Percentiles rank a stretch among this genome's conserved stretches.
phyloP scores from a whole-genome alignment of 2,888 invertebrate species.

The Eupithecia vulgata region DNA sequence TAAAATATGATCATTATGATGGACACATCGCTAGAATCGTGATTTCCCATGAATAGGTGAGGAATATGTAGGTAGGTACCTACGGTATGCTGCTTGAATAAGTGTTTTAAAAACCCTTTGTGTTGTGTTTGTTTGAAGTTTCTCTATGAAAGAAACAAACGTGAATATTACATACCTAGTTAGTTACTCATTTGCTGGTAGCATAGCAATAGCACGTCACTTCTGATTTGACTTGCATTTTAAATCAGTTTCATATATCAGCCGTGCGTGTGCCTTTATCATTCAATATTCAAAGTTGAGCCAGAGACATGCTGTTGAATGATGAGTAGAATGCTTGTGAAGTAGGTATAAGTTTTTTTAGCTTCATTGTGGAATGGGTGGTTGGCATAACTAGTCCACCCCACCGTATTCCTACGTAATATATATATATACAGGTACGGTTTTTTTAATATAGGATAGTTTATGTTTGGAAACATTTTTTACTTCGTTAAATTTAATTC shows the following conservation, averaged over 20 bases:
- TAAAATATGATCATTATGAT: constrained; percentile 30
- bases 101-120: constrained; percentile 23
- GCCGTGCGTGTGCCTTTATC: not conserved
- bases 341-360: not conserved
- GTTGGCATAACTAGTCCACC: not conserved
- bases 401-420: not conserved
- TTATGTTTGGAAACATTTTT: not conserved
- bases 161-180: constrained; percentile 2
- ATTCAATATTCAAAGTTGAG: not conserved
- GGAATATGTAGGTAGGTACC: too few species aligned
- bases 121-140: constrained; percentile 20
- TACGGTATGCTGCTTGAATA: constrained; percentile 25
- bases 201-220: not conserved
- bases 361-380: not conserved
- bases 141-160: constrained; percentile 25
- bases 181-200: constrained; percentile 1
- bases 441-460: not conserved
- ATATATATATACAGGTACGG: too few species aligned
- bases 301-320: not conserved
- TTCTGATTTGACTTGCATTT: constrained; percentile 18
- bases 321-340: not conserved
- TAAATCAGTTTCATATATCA: constrained; percentile 17
- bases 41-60: constrained; percentile 27
- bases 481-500: not conserved
- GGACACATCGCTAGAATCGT: constrained; percentile 24